These are phyloP conservation scores for Sinocyclocheilus maitianheensis DNA, from an alignment of 2,113 vertebrate genomes.

Conservation along the genomic window DNA sequence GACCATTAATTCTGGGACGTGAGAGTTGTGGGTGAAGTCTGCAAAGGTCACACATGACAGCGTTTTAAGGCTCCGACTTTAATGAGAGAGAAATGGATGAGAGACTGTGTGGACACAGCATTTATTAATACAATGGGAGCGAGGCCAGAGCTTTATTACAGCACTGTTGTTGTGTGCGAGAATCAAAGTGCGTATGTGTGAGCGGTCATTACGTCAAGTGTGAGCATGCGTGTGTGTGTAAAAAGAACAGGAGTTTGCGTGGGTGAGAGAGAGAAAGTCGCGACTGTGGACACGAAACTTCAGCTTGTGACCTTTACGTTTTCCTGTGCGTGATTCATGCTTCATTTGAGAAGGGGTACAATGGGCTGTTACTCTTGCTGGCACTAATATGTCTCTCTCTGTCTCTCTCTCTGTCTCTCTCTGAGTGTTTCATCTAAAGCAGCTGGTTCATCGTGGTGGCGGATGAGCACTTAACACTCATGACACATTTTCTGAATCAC, in stretches of 20 bases:
- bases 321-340: slow-evolving; percentile 41
- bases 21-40: slow-evolving; percentile 40
- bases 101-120: slow-evolving; percentile 45
- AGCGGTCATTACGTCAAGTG: neutral
- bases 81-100: slow-evolving; percentile 56
- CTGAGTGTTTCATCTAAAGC: neutral
- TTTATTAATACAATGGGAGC: slow-evolving; percentile 47
- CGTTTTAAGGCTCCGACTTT: slow-evolving; percentile 56
- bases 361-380: slow-evolving; percentile 30
- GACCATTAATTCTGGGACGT: slow-evolving; percentile 49
- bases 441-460: neutral
- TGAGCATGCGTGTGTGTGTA: neutral
- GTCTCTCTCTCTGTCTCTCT: neutral
- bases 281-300: slow-evolving; percentile 33
- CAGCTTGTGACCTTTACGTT: slow-evolving; percentile 56
- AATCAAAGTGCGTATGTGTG: slow-evolving; percentile 21
- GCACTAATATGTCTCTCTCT: slow-evolving; percentile 21
- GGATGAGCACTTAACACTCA: slow-evolving; percentile 9
- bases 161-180: slow-evolving; percentile 7
- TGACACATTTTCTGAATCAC: neutral
- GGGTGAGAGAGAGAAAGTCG: slow-evolving; percentile 14
- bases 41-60: slow-evolving; percentile 65
- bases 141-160: slow-evolving; percentile 32
- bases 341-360: slow-evolving; percentile 38
- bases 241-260: slow-evolving; percentile 19